phyloP scores from a whole-genome alignment of 2,797 vertebrate genomes.

The Urophycis tenuis region DNA sequence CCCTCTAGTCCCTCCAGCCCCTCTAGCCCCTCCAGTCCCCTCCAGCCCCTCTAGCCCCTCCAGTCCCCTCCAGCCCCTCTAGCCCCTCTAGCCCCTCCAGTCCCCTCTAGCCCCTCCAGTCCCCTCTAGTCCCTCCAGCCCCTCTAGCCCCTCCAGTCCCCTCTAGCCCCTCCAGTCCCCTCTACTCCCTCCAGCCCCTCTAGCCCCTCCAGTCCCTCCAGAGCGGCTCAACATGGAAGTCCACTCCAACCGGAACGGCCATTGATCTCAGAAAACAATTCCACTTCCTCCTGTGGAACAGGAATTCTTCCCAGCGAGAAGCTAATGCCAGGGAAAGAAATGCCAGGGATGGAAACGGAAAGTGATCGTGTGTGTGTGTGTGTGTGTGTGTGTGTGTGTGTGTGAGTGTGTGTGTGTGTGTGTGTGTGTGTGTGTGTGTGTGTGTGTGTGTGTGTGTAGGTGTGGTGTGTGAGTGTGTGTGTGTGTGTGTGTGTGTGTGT shows the following conservation, averaged over 20 bases:
- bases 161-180: no score
- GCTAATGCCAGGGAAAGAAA: no score
- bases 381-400: conserved; percentile 44
- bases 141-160: no score
- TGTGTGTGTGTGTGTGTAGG: conserved; percentile 42
- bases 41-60: no score
- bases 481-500: conserved; percentile 33
- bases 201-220: not conserved
- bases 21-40: no score
- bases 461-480: conserved; percentile 27
- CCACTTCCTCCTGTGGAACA: conserved; percentile 82
- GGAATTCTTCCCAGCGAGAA: conserved; percentile 83
- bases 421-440: conserved; percentile 47
- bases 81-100: no score
- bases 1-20: no score
- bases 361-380: conserved; percentile 21
- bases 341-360: conserved; percentile 64
- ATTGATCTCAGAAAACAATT: conserved; percentile 98
- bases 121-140: no score
- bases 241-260: conserved; percentile 66
- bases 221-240: conserved; percentile 47
- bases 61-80: no score
- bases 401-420: conserved; percentile 24
- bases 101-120: no score
- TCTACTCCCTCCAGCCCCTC: not conserved